A percentile compares a stretch with the other conserved stretches of the same genome.
Evolutionary conservation across 2,888 invertebrate genomes (phyloP).

Genomic region (Lasius platythorax): DNA sequence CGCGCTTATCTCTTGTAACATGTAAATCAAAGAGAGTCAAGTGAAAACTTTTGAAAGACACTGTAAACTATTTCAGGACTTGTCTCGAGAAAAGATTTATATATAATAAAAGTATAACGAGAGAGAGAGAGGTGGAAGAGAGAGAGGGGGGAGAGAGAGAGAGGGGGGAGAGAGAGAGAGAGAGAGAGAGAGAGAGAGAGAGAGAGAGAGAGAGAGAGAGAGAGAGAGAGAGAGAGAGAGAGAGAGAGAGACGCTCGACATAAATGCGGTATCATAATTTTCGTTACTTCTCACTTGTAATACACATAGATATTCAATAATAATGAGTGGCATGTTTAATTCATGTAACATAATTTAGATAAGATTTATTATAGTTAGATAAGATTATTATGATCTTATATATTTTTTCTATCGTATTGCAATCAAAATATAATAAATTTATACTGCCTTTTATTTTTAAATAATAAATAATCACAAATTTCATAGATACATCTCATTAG

Average conservation of each 20-base stretch:
- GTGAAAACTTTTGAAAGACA: slow-evolving; percentile 32
- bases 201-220: no score
- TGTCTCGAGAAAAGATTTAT: slow-evolving; percentile 15
- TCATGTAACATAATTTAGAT: not conserved
- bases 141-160: no score
- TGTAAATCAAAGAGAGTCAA: slow-evolving; percentile 48
- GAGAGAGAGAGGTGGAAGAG: no score
- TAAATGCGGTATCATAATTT: slow-evolving; percentile 12
- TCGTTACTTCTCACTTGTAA: not conserved
- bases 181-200: no score
- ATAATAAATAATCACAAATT: not conserved
- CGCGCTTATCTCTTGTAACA: slow-evolving; percentile 30
- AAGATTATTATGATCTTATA: not conserved
- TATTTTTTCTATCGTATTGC: not conserved
- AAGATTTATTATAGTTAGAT: not conserved
- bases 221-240: no score
- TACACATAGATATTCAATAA: not conserved
- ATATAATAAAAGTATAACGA: slow-evolving; percentile 19
- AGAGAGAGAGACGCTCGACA: not conserved
- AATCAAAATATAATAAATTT: not conserved
- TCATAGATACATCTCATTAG: not conserved
- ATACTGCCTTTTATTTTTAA: not conserved
- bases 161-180: no score
- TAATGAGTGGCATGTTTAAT: not conserved
- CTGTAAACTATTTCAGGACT: slow-evolving; percentile 21